These are phyloP conservation scores for Drosophila lowei DNA, from an alignment of 1,140 invertebrate genomes.

Conservation along the genomic window DNA sequence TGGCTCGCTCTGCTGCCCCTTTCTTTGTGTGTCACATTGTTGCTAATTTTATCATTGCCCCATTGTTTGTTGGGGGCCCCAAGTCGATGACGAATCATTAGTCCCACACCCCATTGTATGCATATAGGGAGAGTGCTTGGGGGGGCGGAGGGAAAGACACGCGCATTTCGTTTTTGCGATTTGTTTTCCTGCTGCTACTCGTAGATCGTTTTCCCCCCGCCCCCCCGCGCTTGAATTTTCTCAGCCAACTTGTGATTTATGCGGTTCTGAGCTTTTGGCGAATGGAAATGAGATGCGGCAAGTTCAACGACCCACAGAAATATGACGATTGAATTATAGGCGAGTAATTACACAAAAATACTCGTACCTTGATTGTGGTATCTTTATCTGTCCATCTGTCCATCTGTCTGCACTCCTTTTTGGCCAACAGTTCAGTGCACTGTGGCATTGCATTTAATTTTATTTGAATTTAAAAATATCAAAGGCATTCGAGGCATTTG, in stretches of 20 bases:
- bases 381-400: too few species aligned
- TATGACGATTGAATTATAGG: constrained; percentile 17
- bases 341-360: not conserved
- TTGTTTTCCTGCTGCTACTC: too few species aligned
- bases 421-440: constrained; percentile 42
- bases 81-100: constrained; percentile 14
- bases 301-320: too few species aligned
- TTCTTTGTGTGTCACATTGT: constrained; percentile 21
- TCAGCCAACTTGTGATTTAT: too few species aligned
- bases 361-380: not conserved
- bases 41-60: constrained; percentile 44
- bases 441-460: constrained; percentile 33
- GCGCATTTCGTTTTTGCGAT: constrained; percentile 36
- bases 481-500: constrained; percentile 67
- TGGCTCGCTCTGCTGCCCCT: too few species aligned
- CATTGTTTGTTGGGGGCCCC: constrained; percentile 5
- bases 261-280: too few species aligned
- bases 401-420: too few species aligned
- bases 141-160: constrained; percentile 17
- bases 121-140: not conserved
- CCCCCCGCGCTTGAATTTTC: too few species aligned
- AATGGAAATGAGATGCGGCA: constrained; percentile 2
- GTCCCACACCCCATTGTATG: constrained; percentile 20
- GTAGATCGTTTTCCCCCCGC: too few species aligned
- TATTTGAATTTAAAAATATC: constrained; percentile 43